A percentile compares a stretch with the other conserved stretches of the same genome.
These are phyloP conservation scores for Scalopus aquaticus DNA, from an alignment of 2,113 vertebrate species.

Conservation along the genomic window DNA sequence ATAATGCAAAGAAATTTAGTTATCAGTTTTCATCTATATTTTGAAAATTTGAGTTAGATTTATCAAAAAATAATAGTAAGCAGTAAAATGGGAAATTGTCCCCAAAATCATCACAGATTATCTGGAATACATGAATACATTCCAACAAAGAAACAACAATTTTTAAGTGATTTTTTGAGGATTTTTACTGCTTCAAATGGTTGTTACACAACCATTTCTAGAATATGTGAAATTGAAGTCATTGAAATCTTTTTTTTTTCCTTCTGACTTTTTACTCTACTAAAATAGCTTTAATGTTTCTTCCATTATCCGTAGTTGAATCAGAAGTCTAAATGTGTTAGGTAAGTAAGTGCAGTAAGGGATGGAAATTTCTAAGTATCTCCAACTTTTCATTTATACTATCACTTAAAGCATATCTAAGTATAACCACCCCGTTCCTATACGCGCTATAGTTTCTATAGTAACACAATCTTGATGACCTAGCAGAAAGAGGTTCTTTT, in stretches of 20 bases:
- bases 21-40: neutral
- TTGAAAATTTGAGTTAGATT: neutral
- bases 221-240: slow-evolving; percentile 63
- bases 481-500: neutral
- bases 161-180: slow-evolving; percentile 27
- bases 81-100: neutral
- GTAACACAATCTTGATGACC: neutral
- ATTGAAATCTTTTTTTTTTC: slow-evolving; percentile 30
- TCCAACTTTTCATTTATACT: neutral
- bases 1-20: neutral
- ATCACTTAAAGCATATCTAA: neutral
- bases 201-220: slow-evolving; percentile 56
- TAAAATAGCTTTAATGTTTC: slow-evolving; percentile 51
- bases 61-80: neutral
- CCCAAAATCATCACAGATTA: neutral
- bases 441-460: neutral
- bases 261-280: slow-evolving; percentile 27
- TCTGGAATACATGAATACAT: neutral
- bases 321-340: slow-evolving; percentile 52
- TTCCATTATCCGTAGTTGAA: slow-evolving; percentile 43
- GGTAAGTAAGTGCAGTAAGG: neutral
- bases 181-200: slow-evolving; percentile 61
- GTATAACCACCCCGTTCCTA: neutral
- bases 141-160: neutral
- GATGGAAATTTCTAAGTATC: neutral